Evolutionary conservation across 2,888 invertebrate species (phyloP).

Genomic region (Temnothorax unifasciatus): DNA sequence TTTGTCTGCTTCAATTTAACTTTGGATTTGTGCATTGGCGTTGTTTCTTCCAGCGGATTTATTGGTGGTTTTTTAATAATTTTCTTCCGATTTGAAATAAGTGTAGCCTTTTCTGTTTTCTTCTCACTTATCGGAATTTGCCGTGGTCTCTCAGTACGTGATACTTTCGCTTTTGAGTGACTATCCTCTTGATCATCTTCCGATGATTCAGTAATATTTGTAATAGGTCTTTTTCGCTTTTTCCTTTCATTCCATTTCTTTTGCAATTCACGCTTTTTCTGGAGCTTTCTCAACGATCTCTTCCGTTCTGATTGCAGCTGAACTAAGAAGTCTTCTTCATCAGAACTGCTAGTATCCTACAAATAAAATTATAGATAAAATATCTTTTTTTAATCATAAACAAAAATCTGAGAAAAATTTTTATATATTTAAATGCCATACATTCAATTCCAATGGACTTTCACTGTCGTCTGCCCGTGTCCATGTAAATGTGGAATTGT

Average conservation of each 20-base stretch:
- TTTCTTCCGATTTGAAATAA: not conserved
- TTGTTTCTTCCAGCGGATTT: not conserved
- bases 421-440: constrained; percentile 41
- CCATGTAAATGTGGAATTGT: constrained; percentile 69
- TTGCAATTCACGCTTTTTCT: constrained; percentile 12
- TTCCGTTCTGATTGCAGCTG: not conserved
- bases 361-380: constrained; percentile 47
- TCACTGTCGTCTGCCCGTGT: constrained; percentile 44
- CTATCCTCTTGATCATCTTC: not conserved
- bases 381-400: constrained; percentile 11
- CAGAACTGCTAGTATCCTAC: constrained; percentile 51
- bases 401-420: constrained; percentile 16
- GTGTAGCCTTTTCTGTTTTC: not conserved
- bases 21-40: constrained; percentile 8
- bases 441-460: constrained; percentile 50
- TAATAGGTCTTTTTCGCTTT: not conserved
- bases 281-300: not conserved
- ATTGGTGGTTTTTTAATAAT: not conserved
- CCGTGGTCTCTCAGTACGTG: not conserved
- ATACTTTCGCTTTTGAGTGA: not conserved
- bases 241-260: constrained; percentile 18
- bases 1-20: constrained; percentile 54
- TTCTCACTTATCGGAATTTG: not conserved
- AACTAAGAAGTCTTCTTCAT: constrained; percentile 52
- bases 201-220: not conserved